Evolutionary conservation across 1,140 invertebrate species (phyloP), one percentile per base, ranked within the genome.

Genomic region (Sitophilus oryzae): DNA sequence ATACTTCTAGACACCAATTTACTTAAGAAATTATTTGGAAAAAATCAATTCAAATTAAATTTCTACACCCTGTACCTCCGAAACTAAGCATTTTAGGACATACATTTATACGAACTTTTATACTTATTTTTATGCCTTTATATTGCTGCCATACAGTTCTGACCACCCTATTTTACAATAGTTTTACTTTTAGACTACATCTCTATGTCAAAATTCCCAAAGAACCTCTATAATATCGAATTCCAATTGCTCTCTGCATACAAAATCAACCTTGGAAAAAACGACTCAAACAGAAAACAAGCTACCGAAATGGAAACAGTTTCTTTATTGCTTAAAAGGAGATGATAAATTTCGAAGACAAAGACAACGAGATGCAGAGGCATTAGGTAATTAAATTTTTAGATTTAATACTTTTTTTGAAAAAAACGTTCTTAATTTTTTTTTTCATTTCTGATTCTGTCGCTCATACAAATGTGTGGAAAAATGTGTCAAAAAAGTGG

Each of bases 241-340:
- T 40, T 6, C 52, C 21, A 61, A 62, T 36, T n/a, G 21, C 18
- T 52, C 60, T 21, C 72, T 74, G 37, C 67, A 73, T 41, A 71
- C 71, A 47, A 73, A 77, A 0, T 74, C 79, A 10, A 89, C 85
- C 0, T 82, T 88, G 78, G 86, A 89, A 65, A 75, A 85, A 16
- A 87, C 84, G 45, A 91, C 88, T 0, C 88, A 91, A 74, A 91
- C 88, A 0, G 88, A 91, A 67, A 72, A 69, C 4, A 76, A 80
- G 55, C 75, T 88, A 18, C 83, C 85, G 0, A 83, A 82, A 61
- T 88, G 85, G 82, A 76, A 79, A 38, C 88, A 91, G 64, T 82
- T 91, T 54, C 71, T 88, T 19, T 86, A 88, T 62, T 91, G 89
- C 66, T 73, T 92, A 2, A 81, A 83, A 23, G 88, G 88, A 0